Base-by-base conservation (phyloP, 1,140 invertebrate species). In the Apolygus lucorum region DNA sequence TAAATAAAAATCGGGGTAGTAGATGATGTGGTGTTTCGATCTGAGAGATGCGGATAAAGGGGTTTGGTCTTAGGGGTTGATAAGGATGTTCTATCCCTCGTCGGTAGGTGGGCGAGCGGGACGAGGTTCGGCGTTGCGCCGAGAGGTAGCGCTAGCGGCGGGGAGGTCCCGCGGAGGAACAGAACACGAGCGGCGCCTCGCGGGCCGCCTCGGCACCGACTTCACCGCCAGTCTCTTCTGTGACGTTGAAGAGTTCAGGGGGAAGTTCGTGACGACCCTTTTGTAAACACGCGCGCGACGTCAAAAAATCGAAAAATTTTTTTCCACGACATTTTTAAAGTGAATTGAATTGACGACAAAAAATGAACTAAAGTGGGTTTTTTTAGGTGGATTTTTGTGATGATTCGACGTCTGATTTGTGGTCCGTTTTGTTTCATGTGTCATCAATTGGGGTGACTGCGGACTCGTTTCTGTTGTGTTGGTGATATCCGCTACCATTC, bases 401-500 rank as follows among this genome's bases (percentile, higher is more conserved):
- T 17, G 34, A 11, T 49, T 49, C 34, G 34, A 49, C 17, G 8
- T 49, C 22, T 59, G 54, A 59, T 24, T 13, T 59, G 54, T 24
- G 54, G 54, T 24, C 22, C 22, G 54, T 59, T 59, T 22, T 59
- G 54, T 59, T 59, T 59, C 54, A 59, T 59, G 54, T 59, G 54
- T 59, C 54, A 22, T 59, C 54, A 11, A 11, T 42, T 42, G 4
- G 34, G 4, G 11, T 59, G 54, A 13, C 22, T 4, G 11, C 22
- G 11, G 54, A 54, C 70, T 68, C 65, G 25, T 52, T 28, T 67
- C 64, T n/a, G 59, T 69, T 67, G 42, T 69, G 59, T 22, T 68
- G 8, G 34, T 21, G 68, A 63, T 70, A 70, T 70, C 74, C 81
- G 77, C 76, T 81, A 81, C 83, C 81, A 85, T 86, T 84, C 84